Base-by-base conservation (phyloP, 2,888 invertebrate species). In the Dolichopus griseipennis region DNA sequence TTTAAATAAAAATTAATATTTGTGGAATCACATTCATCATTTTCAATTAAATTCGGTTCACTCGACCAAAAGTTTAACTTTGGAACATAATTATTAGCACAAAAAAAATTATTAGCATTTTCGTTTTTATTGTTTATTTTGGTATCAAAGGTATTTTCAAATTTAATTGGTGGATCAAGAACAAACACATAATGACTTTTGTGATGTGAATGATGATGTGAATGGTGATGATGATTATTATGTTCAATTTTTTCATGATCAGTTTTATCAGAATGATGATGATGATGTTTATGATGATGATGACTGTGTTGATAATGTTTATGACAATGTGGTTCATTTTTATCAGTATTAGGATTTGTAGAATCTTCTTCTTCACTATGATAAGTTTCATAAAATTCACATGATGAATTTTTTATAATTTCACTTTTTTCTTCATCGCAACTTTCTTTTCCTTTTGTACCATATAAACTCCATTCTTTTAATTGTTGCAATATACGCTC, bases 391-490 rank as follows among this genome's bases (percentile, higher is more conserved):
- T 27, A 27, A 27, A 27, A 27, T 27, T 27, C 27, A 27, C 27
- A 27, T 27, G 27, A 27, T 27, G 27, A 27, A 27, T 27, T 27
- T 27, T 27, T 27, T 27, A 27, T 4, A 41, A 41, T 41, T 41
- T 12, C 8, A 5, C 2, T 12, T 12, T 41, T 41, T 12, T 41
- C 41, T 15, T 41, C 8, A 7, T 41, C 8, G 15, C 8, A 41
- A 65, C 75, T 77, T 70, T 79, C 76, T 70, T 76, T 76, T 68
- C 77, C 78, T 37, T 73, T 72, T 66, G 78, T 75, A 66, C 81
- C 81, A 73, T 76, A 77, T 52, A 79, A 72, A 73, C 81, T 81
- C 81, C 81, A 81, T 70, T 81, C 80, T 73, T 78, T 78, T 2
- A 81, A 71, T 72, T 81, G 81, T 69, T 76, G 76, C 1, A 79